Evolutionary conservation across 2,113 vertebrate species (phyloP), one percentile per base, ranked within the genome.

Genomic region (Mesocricetus auratus): DNA sequence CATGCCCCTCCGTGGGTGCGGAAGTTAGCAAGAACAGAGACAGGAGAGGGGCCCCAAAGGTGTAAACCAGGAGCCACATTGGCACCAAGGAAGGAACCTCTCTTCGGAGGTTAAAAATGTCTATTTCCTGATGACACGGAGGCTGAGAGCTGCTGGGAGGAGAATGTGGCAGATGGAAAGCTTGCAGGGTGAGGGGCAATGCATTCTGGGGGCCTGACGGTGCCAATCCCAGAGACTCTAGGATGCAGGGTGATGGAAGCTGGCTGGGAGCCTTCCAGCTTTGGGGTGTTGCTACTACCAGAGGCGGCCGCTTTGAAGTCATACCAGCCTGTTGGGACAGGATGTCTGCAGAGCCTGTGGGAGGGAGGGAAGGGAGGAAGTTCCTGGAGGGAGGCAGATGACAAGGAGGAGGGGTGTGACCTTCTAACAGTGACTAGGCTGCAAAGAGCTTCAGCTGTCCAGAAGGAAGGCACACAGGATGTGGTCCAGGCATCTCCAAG

Each of bases 341-440:
- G 93, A 81, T 73, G 92, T 92, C 82, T 95, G 86, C 71, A 47
- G 90, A 89, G 85, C 74, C 12, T 29, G 90, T 73, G 87, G 90
- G 89, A 95, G 89, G 94, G 47, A 58, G 96, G 53, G 47, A 29
- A 77, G 86, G 83, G 90, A 94, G 85, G 88, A 82, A 69, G 89
- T 74, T 96, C 88, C 92, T 73, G 69, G 83, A 94, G 96, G 93
- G 78, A 92, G 78, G 85, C 92, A 83, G 96, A 64, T 42, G 64
- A 81, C 24, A 0, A 47, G 53, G 64, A 53, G 86, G 93, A 62
- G 58, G n/a, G 69, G 24, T 26, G 0, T 42, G 13, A 39, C 87
- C 78, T 90, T 75, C 71, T n/a, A 66, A 85, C 56, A 79, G 88
- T 47, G 82, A 10, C 36, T 0, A 0, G 64, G 29, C 69, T 33